Percentiles rank a stretch among this genome's conserved stretches.
Conservation (phyloP, 2,113 vertebrate species). For the Varanus komodoensis region DNA sequence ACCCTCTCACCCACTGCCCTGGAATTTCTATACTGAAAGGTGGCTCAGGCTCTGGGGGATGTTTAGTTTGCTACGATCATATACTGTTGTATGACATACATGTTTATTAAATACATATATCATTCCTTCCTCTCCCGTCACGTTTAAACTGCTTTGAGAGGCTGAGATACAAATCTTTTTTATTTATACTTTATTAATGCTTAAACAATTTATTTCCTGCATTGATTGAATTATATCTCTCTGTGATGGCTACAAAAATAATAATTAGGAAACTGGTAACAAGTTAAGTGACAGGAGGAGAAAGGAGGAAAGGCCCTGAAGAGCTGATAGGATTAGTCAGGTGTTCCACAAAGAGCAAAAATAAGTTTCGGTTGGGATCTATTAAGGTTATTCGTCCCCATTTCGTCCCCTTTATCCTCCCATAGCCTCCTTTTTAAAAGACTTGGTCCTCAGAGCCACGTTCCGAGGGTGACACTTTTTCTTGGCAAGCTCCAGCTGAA, state of each 20-base stretch:
- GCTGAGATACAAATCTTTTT: background rate
- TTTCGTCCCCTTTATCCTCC: background rate
- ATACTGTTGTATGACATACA: background rate
- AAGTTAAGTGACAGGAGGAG: background rate
- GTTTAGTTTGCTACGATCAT: background rate
- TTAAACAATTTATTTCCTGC: background rate
- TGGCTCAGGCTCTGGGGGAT: background rate
- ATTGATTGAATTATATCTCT: background rate
- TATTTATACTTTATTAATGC: background rate
- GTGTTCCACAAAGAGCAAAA: background rate
- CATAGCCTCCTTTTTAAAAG: background rate
- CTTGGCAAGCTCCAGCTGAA: background rate
- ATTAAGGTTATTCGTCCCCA: background rate
- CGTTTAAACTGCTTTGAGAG: background rate
- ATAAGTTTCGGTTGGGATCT: background rate
- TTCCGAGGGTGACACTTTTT: background rate
- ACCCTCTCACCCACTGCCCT: background rate
- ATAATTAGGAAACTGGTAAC: background rate
- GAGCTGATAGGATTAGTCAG: background rate
- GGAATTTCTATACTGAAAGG: background rate
- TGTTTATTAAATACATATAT: background rate
- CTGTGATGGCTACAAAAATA: background rate
- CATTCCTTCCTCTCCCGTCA: background rate
- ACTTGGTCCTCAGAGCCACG: background rate
- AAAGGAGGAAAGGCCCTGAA: background rate